Base-by-base conservation (phyloP, 2,113 vertebrate species). In the Phaethon lepturus region DNA sequence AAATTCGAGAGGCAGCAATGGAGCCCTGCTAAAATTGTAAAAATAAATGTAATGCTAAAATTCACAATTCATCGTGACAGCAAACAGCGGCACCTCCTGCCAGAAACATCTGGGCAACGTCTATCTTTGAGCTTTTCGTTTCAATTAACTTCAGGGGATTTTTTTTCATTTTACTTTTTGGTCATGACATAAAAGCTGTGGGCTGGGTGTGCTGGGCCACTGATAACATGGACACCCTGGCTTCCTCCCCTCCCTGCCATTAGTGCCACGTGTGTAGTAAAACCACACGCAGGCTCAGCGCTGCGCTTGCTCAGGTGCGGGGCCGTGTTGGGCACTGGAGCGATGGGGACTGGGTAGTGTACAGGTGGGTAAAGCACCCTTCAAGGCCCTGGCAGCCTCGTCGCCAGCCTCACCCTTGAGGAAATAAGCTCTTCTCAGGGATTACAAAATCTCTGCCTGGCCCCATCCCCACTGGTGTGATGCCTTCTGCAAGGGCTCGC, bases 331-430 rank as follows among this genome's bases (percentile, higher is more conserved):
- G 38, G 52, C 10, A 12, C 22, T 2, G 38, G 23, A 40, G 24
- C 2, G 8, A 62, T 0, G 12, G 47, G 47, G 12, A 8, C 18
- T 4, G 4, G 35, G 58, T 25, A 15, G 16, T 1, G 6, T 28
- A 13, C 3, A 3, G 28, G 28, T 17, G 12, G 60, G 24, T 38
- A 17, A 40, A 53, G 35, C 28, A 44, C 45, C 38, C 24, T 24
- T 28, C 26, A 8, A 33, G 58, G 42, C 10, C 44, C 35, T 18
- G 24, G 23, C 52, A 50, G 31, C 17, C 58, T 58, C 13, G 1
- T 8, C 9, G 2, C 35, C 52, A 52, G 11, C 33, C 35, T 40
- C 44, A 22, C 3, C 38, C 33, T 26, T 44, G 31, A 71, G 29
- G 60, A 50, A 85, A 38, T 3, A 38, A 16, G n/a, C 40, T 68